These are phyloP conservation scores for Morus bassanus DNA, from an alignment of 2,797 vertebrate species.

Conservation along the genomic window DNA sequence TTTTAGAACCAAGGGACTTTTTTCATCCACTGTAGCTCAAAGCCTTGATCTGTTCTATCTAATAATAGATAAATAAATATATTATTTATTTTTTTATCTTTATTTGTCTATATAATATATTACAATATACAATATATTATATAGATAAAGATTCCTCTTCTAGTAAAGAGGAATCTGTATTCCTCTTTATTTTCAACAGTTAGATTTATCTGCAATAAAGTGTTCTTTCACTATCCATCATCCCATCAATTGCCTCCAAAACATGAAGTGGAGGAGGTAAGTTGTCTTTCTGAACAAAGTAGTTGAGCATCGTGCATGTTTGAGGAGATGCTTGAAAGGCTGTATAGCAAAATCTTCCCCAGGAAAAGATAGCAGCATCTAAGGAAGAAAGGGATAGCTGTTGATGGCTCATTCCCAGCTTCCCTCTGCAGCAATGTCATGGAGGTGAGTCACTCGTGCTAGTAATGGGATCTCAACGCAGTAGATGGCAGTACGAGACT, in stretches of 20 bases:
- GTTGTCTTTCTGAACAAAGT: not conserved
- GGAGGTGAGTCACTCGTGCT: not conserved
- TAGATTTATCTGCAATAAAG: not conserved
- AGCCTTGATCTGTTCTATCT: not conserved
- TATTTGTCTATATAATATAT: too few relatives aligned
- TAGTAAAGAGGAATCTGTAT: not conserved
- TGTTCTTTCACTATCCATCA: not conserved
- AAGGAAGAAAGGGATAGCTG: not conserved
- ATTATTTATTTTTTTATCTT: too few relatives aligned
- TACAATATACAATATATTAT: too few relatives aligned
- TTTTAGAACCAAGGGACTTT: not conserved
- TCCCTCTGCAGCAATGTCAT: not conserved
- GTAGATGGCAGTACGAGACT: conserved; percentile 64
- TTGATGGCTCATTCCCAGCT: not conserved
- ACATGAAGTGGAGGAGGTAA: not conserved
- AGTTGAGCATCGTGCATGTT: not conserved
- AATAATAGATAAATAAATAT: too few relatives aligned
- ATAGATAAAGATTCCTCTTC: too few relatives aligned
- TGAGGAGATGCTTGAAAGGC: not conserved
- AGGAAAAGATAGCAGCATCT: not conserved
- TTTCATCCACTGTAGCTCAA: not conserved
- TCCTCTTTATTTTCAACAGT: not conserved
- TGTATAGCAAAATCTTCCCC: not conserved
- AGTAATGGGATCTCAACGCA: not conserved
- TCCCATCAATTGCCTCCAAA: not conserved